Conservation (phyloP, 2,888 invertebrate genomes). For the Amphipoea oculea region DNA sequence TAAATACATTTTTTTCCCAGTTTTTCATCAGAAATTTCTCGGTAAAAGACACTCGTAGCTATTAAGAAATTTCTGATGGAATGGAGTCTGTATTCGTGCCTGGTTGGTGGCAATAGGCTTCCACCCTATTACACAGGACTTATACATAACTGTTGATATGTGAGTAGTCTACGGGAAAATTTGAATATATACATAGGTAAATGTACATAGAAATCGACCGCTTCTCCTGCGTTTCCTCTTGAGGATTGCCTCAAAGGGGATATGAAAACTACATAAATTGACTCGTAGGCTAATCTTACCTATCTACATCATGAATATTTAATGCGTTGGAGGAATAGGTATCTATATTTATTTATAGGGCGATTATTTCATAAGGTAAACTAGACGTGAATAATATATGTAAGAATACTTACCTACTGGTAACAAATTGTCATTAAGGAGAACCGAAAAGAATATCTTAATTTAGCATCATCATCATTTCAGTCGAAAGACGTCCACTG, state of each 20-base stretch:
- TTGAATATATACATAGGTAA: neutral
- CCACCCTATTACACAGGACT: neutral
- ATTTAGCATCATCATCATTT: too few species aligned
- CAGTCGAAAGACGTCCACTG: too few species aligned
- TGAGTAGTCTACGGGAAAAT: neutral
- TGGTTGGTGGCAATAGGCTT: neutral
- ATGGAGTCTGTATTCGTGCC: neutral
- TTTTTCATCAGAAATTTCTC: neutral
- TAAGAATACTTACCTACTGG: neutral
- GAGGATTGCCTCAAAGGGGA: constrained; percentile 20
- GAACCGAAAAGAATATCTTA: too few species aligned
- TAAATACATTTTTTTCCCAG: neutral
- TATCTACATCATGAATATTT: constrained; percentile 5
- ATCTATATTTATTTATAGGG: neutral
- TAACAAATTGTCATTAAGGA: neutral
- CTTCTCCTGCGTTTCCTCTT: neutral
- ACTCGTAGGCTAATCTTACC: neutral
- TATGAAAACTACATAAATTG: constrained; percentile 26
- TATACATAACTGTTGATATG: neutral
- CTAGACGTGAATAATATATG: neutral
- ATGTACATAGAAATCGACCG: constrained; percentile 7
- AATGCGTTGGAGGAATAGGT: neutral
- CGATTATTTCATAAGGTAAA: neutral
- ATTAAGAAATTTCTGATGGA: neutral
- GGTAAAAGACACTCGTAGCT: neutral